Percentiles rank a stretch among this genome's conserved stretches.
phyloP scores from a whole-genome alignment of 2,797 vertebrate genomes.

The Phylloscopus collybita region DNA sequence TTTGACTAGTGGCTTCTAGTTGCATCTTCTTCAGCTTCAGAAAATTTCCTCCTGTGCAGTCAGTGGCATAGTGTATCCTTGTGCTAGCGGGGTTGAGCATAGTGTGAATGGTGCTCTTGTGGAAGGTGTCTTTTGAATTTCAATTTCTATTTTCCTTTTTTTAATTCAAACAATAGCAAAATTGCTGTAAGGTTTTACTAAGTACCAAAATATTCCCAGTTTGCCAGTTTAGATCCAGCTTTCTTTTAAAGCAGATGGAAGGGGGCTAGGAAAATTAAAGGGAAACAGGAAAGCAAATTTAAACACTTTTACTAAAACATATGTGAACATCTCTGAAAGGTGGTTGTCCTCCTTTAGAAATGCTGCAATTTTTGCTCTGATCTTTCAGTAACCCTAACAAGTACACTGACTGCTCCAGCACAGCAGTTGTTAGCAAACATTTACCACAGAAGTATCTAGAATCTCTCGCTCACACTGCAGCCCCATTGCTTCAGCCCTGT shows the following conservation, averaged over 20 bases:
- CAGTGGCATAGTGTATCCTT: background rate
- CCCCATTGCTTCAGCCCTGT: background rate
- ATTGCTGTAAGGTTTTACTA: background rate
- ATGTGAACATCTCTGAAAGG: background rate
- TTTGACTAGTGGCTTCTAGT: background rate
- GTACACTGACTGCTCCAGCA: background rate
- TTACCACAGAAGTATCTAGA: background rate
- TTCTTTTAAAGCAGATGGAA: background rate
- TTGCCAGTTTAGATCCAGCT: background rate
- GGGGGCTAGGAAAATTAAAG: background rate
- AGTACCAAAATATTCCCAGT: background rate
- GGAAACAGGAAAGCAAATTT: background rate
- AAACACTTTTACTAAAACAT: background rate
- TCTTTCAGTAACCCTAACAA: background rate
- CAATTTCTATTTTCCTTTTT: background rate
- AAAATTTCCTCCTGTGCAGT: background rate
- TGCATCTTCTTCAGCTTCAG: background rate
- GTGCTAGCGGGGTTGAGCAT: rapidly evolving
- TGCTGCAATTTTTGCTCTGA: background rate
- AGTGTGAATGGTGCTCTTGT: background rate
- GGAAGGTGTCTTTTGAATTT: background rate
- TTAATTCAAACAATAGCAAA: background rate
- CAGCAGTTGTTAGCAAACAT: background rate
- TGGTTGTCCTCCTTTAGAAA: background rate
- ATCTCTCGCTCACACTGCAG: background rate